A percentile compares a stretch with the other conserved stretches of the same genome.
These are phyloP conservation scores for Cataglyphis albicans DNA, from an alignment of 2,888 invertebrate genomes.

Conservation along the genomic window DNA sequence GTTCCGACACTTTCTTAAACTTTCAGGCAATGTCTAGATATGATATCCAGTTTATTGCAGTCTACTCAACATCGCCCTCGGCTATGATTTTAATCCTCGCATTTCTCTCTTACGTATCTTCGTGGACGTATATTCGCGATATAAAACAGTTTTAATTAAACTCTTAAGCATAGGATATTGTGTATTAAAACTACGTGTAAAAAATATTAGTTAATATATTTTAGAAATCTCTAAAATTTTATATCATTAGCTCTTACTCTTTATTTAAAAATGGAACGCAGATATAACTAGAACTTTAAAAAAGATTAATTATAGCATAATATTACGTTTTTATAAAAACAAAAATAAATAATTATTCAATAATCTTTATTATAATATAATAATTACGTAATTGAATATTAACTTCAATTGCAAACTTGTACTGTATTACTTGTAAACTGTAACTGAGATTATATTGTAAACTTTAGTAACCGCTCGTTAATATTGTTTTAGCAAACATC, in stretches of 20 bases:
- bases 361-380: not conserved
- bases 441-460: not conserved
- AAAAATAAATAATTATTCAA: not conserved
- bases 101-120: conserved; percentile 24
- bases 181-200: not conserved
- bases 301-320: not conserved
- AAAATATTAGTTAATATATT: not conserved
- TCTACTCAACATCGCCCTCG: conserved; percentile 36
- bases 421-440: not conserved
- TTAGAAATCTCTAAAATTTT: conserved; percentile 14
- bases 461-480: not conserved
- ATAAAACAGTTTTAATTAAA: conserved; percentile 51
- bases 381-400: not conserved
- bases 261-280: not conserved
- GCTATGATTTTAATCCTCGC: conserved; percentile 48
- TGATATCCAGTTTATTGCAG: conserved; percentile 52
- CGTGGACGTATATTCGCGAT: conserved; percentile 33
- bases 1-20: conserved; percentile 63
- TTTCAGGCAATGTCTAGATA: conserved; percentile 46
- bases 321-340: not conserved
- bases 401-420: not conserved
- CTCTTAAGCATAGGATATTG: conserved; percentile 29
- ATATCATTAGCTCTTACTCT: not conserved
- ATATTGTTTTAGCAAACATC: conserved; percentile 7
- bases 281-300: not conserved